These are phyloP conservation scores for Ammodytes dubius DNA, from an alignment of 2,113 vertebrate species.

Conservation along the genomic window DNA sequence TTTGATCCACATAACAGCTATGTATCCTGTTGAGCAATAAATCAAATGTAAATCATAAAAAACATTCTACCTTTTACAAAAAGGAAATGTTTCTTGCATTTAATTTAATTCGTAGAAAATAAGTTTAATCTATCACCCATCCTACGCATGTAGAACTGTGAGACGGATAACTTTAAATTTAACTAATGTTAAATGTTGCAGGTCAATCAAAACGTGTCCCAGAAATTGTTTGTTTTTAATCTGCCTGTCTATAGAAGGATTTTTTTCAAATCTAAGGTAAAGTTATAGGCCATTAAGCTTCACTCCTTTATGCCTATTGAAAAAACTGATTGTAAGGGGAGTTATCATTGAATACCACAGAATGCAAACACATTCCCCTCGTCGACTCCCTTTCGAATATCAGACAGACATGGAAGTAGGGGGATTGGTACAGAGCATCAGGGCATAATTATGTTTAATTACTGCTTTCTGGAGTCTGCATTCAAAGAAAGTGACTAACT, in stretches of 20 bases:
- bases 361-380: conserved; percentile 37
- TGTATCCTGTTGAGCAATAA: neutral
- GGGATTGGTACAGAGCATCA: conserved; percentile 58
- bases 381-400: conserved; percentile 31
- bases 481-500: conserved; percentile 72
- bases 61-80: neutral
- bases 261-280: neutral
- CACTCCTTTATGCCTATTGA: neutral
- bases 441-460: conserved; percentile 76
- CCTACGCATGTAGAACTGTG: neutral
- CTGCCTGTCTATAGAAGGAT: neutral
- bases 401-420: conserved; percentile 22
- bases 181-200: neutral
- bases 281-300: neutral
- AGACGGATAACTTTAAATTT: neutral
- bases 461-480: conserved; percentile 68
- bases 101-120: neutral
- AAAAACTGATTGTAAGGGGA: conserved; percentile 5
- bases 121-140: neutral
- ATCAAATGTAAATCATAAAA: neutral
- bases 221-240: neutral
- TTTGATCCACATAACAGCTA: neutral
- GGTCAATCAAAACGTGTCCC: neutral
- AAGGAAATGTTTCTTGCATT: neutral
- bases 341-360: conserved; percentile 43